Base-by-base conservation (phyloP, 2,888 invertebrate genomes). In the Dasysyrphus albostriatus region DNA sequence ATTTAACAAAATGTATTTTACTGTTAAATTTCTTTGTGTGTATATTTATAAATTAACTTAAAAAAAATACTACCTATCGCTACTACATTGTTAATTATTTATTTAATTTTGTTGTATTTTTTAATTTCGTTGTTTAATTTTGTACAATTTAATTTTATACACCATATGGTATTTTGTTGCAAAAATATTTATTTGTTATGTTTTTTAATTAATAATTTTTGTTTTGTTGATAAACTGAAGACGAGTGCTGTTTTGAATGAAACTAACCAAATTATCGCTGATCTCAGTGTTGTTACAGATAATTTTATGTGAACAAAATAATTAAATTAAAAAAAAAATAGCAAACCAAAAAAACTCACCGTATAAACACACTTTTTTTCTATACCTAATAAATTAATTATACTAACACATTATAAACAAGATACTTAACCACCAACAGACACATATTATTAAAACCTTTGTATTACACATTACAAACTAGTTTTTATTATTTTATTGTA, bases 201-300 rank as follows among this genome's bases (percentile, higher is more conserved):
- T 54, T 84, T 75, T 78, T 79, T 73, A 49, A 16, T 79, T 24
- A 39, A 39, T 70, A 59, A 73, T 76, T 9, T 54, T 54, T 32
- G 5, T 54, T 59, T 72, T 69, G 37, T 42, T 73, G n/a, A n/a
- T n/a, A 65, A 82, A 75, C 77, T 70, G 12, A 78, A 82, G 79
- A 87, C 83, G 54, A 88, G 63, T 73, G 88, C 76, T 87, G 88
- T 92, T 89, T 89, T 92, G 79, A 91, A 91, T 88, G 92, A 92
- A 90, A 91, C 91, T 89, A 91, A 92, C 90, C 92, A 91, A 89
- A 91, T 92, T 88, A 91, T 92, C 88, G 90, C 91, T 80, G 91
- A 92, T 89, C 90, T 92, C 78, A 92, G 91, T 89, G 90, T 91
- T 89, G 91, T 92, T 89, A 92, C 92, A 88, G 92, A 92, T 90